Base-by-base conservation (phyloP, 1,140 invertebrate genomes). In the Drosophila gunungcola region DNA sequence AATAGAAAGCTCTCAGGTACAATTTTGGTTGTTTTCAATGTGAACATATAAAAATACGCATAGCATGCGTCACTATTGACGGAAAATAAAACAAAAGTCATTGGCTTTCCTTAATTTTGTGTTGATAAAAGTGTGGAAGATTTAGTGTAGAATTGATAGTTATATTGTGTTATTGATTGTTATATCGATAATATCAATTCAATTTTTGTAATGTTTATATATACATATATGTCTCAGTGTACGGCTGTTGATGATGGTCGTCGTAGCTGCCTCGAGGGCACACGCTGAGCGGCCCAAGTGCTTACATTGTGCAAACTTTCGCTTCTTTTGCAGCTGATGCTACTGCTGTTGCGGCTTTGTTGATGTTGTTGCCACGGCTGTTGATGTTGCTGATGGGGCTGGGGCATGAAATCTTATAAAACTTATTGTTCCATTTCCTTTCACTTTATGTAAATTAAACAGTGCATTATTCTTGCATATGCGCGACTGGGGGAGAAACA, bases 381-480 rank as follows among this genome's bases (percentile, higher is more conserved):
- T 41, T 51, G 49, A 41, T 36, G 13, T 11, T 27, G 21, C 53
- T 61, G 63, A 65, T 56, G 45, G 48, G 43, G 34, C 49, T 16
- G 10, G 34, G 48, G 58, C 57, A 42, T 48, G 45, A 58, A 82
- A 70, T 83, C 70, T 64, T 89, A 70, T 89, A 70, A 70, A 84
- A 89, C 84, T 69, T 88, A 88, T 90, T 89, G 84, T 84, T 80
- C 62, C 77, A 78, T 89, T 89, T 90, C 85, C 85, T 78, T 84
- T 80, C 68, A 80, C 80, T 84, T 84, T 89, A 88, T 88, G 84
- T 63, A 88, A 89, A 89, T 88, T 88, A 73, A 80, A 84, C 53
- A 78, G 63, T 78, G 72, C 78, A 77, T 78, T 88, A 77, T 82
- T 78, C 82, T 75, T 62, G 42, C 54, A 80, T 41, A 58, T 64